Conservation (phyloP, 2,113 vertebrate species). For the Malurus melanocephalus region DNA sequence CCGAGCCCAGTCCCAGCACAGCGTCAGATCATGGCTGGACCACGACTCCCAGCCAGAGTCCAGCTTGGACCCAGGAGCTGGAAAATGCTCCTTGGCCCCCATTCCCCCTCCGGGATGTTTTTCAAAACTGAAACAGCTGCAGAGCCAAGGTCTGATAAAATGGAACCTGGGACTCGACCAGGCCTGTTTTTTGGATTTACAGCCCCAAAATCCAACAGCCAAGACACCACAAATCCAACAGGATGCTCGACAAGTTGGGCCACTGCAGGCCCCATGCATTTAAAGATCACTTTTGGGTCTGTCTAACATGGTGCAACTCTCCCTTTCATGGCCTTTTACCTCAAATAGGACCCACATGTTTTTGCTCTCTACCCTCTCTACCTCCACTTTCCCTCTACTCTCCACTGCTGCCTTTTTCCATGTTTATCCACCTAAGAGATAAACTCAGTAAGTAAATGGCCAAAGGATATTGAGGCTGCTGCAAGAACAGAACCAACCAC, state of each 20-base stretch:
- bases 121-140: conserved; percentile 27
- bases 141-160: conserved; percentile 47
- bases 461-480: conserved; percentile 13
- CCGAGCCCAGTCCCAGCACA: not conserved
- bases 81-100: conserved; percentile 44
- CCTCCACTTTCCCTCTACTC: not conserved
- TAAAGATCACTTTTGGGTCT: not conserved
- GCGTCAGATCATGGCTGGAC: not conserved
- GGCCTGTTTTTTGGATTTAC: not conserved
- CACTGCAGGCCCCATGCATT: not conserved
- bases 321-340: not conserved
- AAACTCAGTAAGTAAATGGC: conserved; percentile 11
- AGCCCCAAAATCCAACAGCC: not conserved
- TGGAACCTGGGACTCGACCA: not conserved
- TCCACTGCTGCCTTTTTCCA: not conserved
- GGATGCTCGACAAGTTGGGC: not conserved
- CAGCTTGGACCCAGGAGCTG: conserved; percentile 33
- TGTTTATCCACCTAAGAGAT: not conserved
- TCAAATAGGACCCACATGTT: accelerated
- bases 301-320: not conserved
- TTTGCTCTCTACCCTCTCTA: not conserved
- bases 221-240: not conserved
- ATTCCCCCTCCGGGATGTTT: not conserved
- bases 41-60: not conserved
- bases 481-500: conserved; percentile 30